phyloP scores from a whole-genome alignment of 2,888 invertebrate species.

The Gymnosoma rotundatum region DNA sequence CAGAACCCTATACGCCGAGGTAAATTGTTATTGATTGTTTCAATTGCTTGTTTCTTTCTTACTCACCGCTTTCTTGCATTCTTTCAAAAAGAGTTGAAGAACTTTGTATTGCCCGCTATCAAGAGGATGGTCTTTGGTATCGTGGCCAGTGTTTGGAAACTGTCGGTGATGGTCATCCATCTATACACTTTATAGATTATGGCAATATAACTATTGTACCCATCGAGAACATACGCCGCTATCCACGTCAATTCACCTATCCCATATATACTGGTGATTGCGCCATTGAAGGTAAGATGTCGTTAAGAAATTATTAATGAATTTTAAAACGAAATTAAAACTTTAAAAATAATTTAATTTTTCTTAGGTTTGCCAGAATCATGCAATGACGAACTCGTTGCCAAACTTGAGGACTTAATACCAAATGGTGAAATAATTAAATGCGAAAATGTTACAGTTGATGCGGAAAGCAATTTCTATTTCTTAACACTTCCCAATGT shows the following conservation, averaged over 20 bases:
- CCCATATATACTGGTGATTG: constrained; percentile 78
- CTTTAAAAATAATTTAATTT: neutral
- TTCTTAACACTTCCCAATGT: constrained; percentile 61
- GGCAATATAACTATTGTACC: constrained; percentile 77
- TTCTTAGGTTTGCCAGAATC: constrained; percentile 68
- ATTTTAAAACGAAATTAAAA: neutral
- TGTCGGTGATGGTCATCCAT: constrained; percentile 80
- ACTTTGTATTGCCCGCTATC: constrained; percentile 79
- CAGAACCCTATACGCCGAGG: constrained; percentile 76
- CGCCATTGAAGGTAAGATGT: constrained; percentile 73
- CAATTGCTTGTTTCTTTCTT: neutral
- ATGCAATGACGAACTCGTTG: constrained; percentile 65
- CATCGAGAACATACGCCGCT: constrained; percentile 77
- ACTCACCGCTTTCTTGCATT: neutral
- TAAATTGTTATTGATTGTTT: constrained; percentile 64
- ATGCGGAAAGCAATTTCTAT: constrained; percentile 68
- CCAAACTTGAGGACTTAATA: constrained; percentile 71
- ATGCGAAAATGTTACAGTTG: constrained; percentile 66
- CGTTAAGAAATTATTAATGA: neutral
- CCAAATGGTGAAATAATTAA: constrained; percentile 69
- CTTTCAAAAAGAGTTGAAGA: constrained; percentile 73
- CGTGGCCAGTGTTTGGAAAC: constrained; percentile 79
- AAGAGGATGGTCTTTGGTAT: constrained; percentile 78
- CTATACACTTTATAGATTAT: constrained; percentile 80
- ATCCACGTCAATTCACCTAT: constrained; percentile 78